phyloP scores from a whole-genome alignment of 1,140 invertebrate species.

The Conus betulinus region DNA sequence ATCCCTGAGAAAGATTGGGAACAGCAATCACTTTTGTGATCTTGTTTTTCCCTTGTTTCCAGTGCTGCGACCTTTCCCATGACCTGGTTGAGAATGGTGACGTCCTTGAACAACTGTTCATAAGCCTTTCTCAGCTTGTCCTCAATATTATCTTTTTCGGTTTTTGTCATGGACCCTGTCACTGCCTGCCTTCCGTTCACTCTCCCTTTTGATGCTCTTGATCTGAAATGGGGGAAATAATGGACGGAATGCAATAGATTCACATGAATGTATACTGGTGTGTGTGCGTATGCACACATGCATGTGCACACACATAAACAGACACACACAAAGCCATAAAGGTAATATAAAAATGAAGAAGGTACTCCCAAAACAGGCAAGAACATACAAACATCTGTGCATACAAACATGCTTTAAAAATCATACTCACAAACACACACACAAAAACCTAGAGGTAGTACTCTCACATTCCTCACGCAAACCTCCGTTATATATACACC shows the following conservation, averaged over 20 bases:
- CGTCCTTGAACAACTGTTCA: background rate
- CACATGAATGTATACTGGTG: background rate
- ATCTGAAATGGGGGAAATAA: background rate
- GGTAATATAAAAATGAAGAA: too few relatives aligned
- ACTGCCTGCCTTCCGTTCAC: too few relatives aligned
- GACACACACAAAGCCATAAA: too few relatives aligned
- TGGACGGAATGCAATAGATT: background rate
- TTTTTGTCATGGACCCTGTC: background rate
- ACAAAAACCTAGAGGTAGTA: too few relatives aligned
- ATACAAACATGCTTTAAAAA: too few relatives aligned
- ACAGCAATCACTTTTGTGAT: background rate
- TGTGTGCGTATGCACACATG: background rate
- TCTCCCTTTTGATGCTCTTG: background rate
- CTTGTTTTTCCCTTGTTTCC: background rate
- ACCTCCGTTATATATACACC: too few relatives aligned
- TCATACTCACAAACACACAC: too few relatives aligned
- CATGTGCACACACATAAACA: too few relatives aligned
- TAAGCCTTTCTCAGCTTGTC: background rate
- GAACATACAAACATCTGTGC: too few relatives aligned
- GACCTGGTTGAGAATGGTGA: background rate
- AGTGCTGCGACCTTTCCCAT: background rate
- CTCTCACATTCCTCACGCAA: too few relatives aligned
- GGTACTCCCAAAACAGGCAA: too few relatives aligned
- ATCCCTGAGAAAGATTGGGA: background rate
- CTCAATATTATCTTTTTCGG: too few relatives aligned